Evolutionary conservation across 2,888 invertebrate genomes (phyloP).

Genomic region (Slavum lentiscoides): DNA sequence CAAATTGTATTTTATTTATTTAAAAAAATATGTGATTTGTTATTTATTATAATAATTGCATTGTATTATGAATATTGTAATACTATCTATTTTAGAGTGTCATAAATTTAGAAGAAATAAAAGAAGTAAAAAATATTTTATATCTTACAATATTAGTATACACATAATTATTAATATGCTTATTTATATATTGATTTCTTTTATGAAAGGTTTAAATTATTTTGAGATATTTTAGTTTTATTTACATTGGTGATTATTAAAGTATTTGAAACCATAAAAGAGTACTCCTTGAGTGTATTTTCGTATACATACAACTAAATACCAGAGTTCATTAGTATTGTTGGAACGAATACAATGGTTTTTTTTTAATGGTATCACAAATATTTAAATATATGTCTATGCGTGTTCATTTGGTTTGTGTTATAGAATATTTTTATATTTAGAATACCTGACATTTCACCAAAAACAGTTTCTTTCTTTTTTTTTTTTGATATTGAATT

Average conservation of each 20-base stretch:
- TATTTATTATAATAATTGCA: too few relatives aligned
- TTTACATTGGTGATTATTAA: not conserved
- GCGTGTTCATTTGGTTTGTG: not conserved
- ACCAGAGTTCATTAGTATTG: slow-evolving; percentile 45
- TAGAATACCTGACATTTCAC: not conserved
- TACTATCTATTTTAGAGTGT: too few relatives aligned
- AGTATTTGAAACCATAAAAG: slow-evolving; percentile 5
- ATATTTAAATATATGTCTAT: not conserved
- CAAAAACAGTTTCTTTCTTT: not conserved
- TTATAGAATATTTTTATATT: slow-evolving; percentile 12
- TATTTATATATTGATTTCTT: too few relatives aligned
- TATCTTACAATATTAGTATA: too few relatives aligned
- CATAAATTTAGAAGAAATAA: too few relatives aligned
- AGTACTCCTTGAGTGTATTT: slow-evolving; percentile 30
- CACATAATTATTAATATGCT: too few relatives aligned
- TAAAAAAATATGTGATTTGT: too few relatives aligned
- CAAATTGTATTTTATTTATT: too few relatives aligned
- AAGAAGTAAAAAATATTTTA: too few relatives aligned
- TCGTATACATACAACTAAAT: slow-evolving; percentile 25
- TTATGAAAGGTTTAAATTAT: not conserved
- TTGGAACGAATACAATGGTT: slow-evolving; percentile 43
- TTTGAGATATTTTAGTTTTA: not conserved
- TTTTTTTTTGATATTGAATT: not conserved
- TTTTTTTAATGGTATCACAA: slow-evolving; percentile 27
- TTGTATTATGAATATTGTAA: too few relatives aligned